Conservation (phyloP, 2,113 vertebrate genomes). For the Macheiramphus alcinus region DNA sequence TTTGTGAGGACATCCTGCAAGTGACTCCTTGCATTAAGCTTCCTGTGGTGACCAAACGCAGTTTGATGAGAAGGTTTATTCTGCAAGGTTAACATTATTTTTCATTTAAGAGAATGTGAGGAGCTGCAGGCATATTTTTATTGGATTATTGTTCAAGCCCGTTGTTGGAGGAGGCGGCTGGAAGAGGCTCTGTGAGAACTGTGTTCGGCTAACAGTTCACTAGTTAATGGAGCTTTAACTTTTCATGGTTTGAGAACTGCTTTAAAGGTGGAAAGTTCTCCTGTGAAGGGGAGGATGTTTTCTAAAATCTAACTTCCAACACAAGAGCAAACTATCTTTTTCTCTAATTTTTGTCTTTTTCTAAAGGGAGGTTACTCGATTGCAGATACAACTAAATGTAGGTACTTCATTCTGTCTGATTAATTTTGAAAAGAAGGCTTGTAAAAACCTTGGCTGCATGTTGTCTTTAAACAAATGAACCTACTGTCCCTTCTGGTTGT, state of each 20-base stretch:
- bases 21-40: background rate
- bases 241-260: background rate
- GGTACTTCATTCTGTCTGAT: background rate
- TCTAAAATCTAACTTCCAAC: background rate
- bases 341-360: background rate
- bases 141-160: background rate
- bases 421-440: background rate
- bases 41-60: background rate
- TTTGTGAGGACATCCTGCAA: background rate
- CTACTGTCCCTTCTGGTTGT: background rate
- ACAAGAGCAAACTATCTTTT: background rate
- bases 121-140: background rate
- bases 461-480: background rate
- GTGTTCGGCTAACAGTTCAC: background rate
- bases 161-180: background rate
- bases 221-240: background rate
- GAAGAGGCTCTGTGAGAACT: background rate
- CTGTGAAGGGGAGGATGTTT: background rate
- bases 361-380: background rate
- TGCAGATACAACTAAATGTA: background rate
- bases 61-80: background rate
- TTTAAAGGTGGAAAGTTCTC: background rate
- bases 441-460: background rate
- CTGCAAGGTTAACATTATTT: background rate
- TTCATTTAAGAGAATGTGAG: background rate